These are phyloP conservation scores for Calcarius ornatus DNA, from an alignment of 2,113 vertebrate species.

Conservation along the genomic window DNA sequence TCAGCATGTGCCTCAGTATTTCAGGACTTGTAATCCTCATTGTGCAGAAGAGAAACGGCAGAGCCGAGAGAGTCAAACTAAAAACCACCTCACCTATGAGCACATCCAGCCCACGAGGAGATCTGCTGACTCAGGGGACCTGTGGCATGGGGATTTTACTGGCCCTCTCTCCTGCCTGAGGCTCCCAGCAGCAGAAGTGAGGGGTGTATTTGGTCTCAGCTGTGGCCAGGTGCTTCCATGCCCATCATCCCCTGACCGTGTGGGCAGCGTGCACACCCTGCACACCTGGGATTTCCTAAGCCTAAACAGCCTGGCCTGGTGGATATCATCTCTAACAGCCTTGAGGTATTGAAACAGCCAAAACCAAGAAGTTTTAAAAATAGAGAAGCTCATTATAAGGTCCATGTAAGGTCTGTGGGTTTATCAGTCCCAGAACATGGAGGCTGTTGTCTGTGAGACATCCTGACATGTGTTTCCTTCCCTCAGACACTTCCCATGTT, in stretches of 20 bases:
- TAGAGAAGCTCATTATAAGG: not conserved
- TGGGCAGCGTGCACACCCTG: not conserved
- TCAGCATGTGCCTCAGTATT: not conserved
- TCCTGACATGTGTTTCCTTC: not conserved
- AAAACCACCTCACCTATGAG: not conserved
- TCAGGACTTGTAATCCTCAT: not conserved
- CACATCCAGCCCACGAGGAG: fast-evolving
- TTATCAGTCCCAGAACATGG: not conserved
- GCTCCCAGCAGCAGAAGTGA: not conserved
- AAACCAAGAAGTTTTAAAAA: not conserved
- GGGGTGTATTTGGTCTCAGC: not conserved
- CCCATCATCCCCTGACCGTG: fast-evolving
- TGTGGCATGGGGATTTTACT: not conserved
- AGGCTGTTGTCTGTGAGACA: not conserved
- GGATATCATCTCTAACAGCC: not conserved
- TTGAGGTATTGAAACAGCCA: not conserved
- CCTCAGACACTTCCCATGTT: not conserved
- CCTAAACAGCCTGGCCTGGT: not conserved
- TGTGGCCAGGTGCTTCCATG: fast-evolving
- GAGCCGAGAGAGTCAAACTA: not conserved
- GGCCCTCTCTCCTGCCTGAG: not conserved
- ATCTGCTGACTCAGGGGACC: not conserved
- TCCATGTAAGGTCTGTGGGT: not conserved
- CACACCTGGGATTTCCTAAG: not conserved
- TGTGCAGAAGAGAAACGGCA: not conserved